Evolutionary conservation across 1,140 invertebrate genomes (phyloP).

Genomic region (Copidosoma floridanum): DNA sequence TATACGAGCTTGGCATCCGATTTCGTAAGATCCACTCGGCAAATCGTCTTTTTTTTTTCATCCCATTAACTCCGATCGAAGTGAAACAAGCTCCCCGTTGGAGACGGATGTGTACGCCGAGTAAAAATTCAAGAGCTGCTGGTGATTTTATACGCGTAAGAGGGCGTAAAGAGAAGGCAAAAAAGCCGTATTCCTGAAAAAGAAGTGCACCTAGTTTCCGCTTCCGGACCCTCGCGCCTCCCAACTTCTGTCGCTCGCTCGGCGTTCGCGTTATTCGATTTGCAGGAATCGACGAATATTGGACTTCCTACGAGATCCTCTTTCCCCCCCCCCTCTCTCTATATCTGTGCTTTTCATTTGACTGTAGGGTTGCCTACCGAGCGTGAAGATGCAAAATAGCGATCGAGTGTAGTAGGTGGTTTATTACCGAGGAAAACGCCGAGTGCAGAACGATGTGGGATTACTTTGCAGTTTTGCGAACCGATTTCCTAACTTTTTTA

Average conservation of each 20-base stretch:
- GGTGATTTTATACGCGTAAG: too few species aligned
- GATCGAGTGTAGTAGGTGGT: too few species aligned
- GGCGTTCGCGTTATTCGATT: conserved; percentile 13
- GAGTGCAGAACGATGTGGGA: too few species aligned
- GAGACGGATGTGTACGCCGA: background rate
- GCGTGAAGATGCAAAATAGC: too few species aligned
- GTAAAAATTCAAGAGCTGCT: background rate
- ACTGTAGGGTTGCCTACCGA: too few species aligned
- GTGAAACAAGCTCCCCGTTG: background rate
- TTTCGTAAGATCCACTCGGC: background rate
- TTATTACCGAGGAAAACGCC: too few species aligned
- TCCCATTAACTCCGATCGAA: background rate
- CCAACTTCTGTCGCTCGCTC: background rate
- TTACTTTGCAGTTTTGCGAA: too few species aligned
- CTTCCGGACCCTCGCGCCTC: background rate
- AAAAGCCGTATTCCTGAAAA: conserved; percentile 3
- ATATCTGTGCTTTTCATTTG: too few species aligned
- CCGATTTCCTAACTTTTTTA: too few species aligned
- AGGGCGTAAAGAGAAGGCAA: background rate
- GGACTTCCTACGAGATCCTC: conserved; percentile 2
- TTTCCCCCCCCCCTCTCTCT: too few species aligned
- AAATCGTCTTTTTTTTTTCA: background rate
- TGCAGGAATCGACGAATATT: conserved; percentile 14
- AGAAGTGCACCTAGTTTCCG: conserved; percentile 12
- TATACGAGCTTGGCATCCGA: background rate